These are phyloP conservation scores for Aurelia aurita DNA, from an alignment of 30 jellyfish, hydroid and myxozoan species.

Conservation along the genomic window DNA sequence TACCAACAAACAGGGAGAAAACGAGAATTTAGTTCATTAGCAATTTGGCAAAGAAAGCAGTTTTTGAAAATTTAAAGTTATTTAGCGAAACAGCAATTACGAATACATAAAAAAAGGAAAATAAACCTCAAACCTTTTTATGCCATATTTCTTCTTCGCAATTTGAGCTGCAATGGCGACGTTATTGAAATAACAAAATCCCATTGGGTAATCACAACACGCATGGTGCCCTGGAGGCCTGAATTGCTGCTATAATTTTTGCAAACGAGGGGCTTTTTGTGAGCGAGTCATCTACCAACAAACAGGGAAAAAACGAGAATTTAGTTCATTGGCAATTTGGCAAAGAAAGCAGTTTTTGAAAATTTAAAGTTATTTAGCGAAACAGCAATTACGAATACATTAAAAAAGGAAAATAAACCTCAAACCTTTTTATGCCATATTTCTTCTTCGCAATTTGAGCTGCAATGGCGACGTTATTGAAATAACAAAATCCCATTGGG, in stretches of 20 bases:
- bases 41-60: no score
- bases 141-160: constrained; percentile 73
- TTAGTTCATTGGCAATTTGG: no score
- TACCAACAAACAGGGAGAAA: no score
- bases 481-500: constrained; percentile 95
- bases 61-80: neutral
- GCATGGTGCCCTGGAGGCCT: constrained; percentile 99
- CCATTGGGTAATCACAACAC: constrained; percentile 83
- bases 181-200: constrained; percentile 88
- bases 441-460: constrained; percentile 76
- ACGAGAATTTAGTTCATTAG: no score
- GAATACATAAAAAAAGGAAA: neutral
- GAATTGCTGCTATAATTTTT: no score
- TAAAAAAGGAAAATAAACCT: no score
- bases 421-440: constrained; percentile 72
- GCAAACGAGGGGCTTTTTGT: no score
- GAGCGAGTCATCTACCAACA: no score
- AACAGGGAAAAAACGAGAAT: no score
- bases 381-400: neutral
- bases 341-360: no score
- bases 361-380: no score
- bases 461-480: constrained; percentile 95
- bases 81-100: neutral
- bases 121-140: constrained; percentile 33
- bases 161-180: constrained; percentile 93